Evolutionary conservation across 2,888 invertebrate genomes (phyloP).

Genomic region (Drosophila koepferae): DNA sequence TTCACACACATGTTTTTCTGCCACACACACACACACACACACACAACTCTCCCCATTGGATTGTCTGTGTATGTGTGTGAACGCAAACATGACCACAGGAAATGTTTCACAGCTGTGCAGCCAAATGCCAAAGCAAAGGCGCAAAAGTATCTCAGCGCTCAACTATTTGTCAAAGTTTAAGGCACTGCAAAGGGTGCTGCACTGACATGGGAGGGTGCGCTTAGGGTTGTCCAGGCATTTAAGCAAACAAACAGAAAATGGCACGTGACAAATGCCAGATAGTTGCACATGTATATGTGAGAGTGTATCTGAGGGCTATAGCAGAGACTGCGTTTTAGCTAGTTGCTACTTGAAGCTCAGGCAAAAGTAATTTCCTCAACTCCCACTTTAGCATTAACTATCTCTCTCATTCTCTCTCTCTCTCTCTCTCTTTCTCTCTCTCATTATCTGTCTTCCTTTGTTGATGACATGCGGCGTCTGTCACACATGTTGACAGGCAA

Average conservation of each 20-base stretch:
- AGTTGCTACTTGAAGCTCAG: slow-evolving; percentile 11
- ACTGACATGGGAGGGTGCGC: neutral
- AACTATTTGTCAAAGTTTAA: slow-evolving; percentile 67
- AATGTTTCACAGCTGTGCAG: slow-evolving; percentile 74
- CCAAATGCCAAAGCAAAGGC: slow-evolving; percentile 19
- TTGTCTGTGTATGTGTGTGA: neutral
- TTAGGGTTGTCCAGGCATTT: slow-evolving; percentile 39
- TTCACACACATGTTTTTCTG: slow-evolving; percentile 73
- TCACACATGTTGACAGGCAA: slow-evolving; percentile 63
- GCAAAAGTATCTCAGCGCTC: slow-evolving; percentile 46
- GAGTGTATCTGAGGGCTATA: slow-evolving; percentile 33
- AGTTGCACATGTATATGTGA: slow-evolving; percentile 4
- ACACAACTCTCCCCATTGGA: slow-evolving; percentile 29
- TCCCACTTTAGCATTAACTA: too few relatives aligned
- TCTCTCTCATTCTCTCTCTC: neutral
- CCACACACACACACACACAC: neutral
- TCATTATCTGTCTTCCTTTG: slow-evolving; percentile 28
- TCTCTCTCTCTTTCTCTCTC: neutral
- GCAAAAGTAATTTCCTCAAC: slow-evolving; percentile 35
- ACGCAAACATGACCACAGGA: slow-evolving; percentile 74
- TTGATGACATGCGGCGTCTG: slow-evolving; percentile 63
- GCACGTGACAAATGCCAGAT: slow-evolving; percentile 64
- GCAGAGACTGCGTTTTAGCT: slow-evolving; percentile 18
- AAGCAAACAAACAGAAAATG: slow-evolving; percentile 42
- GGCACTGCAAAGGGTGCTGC: neutral